Conservation (phyloP, 2,797 vertebrate species). For the Enteromius paludinosus region DNA sequence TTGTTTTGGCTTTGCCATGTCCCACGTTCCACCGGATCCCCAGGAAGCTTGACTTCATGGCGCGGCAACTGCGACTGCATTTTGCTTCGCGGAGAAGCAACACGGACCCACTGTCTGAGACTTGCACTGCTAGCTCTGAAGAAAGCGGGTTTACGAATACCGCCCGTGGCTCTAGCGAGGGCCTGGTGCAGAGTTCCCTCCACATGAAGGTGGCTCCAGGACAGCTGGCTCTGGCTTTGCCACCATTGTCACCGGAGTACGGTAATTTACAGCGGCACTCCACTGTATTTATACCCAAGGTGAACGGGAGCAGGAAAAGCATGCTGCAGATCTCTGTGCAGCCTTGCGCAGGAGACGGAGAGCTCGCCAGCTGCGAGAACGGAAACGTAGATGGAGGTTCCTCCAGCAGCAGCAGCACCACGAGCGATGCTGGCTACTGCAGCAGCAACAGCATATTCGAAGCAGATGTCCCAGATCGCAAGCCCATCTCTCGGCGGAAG, state of each 20-base stretch:
- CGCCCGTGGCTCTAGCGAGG: constrained; percentile 72
- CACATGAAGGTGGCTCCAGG: constrained; percentile 85
- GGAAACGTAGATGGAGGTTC: constrained; percentile 70
- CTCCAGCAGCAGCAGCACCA: constrained; percentile 73
- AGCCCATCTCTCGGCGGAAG: constrained; percentile 71
- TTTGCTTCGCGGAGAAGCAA: constrained; percentile 92
- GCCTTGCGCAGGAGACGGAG: constrained; percentile 77
- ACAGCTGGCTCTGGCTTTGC: constrained; percentile 66
- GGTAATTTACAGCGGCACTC: constrained; percentile 76
- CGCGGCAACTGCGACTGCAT: constrained; percentile 89
- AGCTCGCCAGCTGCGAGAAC: constrained; percentile 63
- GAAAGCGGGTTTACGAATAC: constrained; percentile 71
- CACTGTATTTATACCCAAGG: constrained; percentile 78
- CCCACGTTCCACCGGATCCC: constrained; percentile 69
- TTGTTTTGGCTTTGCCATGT: constrained; percentile 74
- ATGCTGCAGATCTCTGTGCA: constrained; percentile 89
- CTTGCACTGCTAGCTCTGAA: constrained; percentile 79
- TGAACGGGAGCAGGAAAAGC: constrained; percentile 82
- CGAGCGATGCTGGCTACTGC: constrained; percentile 80
- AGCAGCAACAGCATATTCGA: constrained; percentile 84
- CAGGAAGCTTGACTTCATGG: constrained; percentile 90
- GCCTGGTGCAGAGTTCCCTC: constrained; percentile 76
- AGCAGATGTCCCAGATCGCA: constrained; percentile 78
- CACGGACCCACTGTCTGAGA: constrained; percentile 89
- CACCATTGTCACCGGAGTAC: constrained; percentile 79